Conservation (phyloP, 2,113 vertebrate genomes). For the Boulengeromyrus knoepffleri region DNA sequence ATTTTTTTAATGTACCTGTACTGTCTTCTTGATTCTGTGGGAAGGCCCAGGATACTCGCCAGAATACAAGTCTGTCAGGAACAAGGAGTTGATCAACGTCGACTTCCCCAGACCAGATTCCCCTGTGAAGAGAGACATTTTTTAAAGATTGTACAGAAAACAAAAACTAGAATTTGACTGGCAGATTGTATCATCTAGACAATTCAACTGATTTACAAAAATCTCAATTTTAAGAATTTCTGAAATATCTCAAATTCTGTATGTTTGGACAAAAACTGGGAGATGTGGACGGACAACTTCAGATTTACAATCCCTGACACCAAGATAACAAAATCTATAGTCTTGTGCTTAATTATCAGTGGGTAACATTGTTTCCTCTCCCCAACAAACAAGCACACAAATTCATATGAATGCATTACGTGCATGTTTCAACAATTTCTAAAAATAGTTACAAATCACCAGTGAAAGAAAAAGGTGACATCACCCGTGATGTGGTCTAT, state of each 20-base stretch:
- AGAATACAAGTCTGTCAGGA: slow-evolving; percentile 93
- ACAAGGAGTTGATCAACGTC: slow-evolving; percentile 94
- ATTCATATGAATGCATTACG: not conserved
- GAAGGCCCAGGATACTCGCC: slow-evolving; percentile 90
- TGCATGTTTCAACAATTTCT: not conserved
- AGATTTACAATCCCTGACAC: not conserved
- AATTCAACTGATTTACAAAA: slow-evolving; percentile 13
- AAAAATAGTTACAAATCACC: not conserved
- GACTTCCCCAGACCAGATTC: slow-evolving; percentile 96
- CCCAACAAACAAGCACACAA: not conserved
- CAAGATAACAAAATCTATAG: not conserved
- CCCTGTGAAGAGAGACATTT: slow-evolving; percentile 63
- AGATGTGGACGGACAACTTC: not conserved
- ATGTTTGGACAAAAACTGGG: not conserved
- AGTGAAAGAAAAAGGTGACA: not conserved
- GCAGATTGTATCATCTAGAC: not conserved
- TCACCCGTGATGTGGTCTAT: not conserved
- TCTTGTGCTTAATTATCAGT: not conserved
- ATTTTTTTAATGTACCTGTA: slow-evolving; percentile 65
- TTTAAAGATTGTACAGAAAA: not conserved
- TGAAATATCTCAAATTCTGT: not conserved
- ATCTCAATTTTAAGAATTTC: not conserved
- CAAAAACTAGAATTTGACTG: not conserved
- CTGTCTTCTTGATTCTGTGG: slow-evolving; percentile 93
- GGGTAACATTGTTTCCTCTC: not conserved